Conservation (phyloP, 2,113 vertebrate species). For the Phycodurus eques region DNA sequence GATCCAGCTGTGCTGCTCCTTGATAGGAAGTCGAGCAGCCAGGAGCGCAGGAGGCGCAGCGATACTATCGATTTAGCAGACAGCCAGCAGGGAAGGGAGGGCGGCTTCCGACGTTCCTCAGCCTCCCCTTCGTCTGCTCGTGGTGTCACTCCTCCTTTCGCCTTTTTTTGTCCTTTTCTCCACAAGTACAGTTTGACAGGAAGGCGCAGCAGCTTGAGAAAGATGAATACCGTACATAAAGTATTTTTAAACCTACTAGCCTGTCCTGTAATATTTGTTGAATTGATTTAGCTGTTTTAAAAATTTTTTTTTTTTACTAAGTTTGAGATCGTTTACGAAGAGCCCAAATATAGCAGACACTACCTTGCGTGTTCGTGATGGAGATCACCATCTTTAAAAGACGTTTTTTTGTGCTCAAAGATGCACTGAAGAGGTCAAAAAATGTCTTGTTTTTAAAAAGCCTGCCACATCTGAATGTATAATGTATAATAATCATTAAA, state of each 20-base stretch:
- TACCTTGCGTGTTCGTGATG: not conserved
- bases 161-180: slow-evolving; percentile 1
- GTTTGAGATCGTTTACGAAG: too few species aligned
- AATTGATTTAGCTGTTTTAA: too few species aligned
- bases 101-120: not conserved
- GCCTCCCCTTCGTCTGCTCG: not conserved
- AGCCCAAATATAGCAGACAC: too few species aligned
- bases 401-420: too few species aligned
- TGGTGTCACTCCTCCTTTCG: not conserved
- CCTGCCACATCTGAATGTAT: too few species aligned
- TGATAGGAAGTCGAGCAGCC: slow-evolving; percentile 8
- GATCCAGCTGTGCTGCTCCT: slow-evolving; percentile 9
- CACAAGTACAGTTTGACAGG: not conserved
- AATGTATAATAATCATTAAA: too few species aligned
- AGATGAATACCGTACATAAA: not conserved
- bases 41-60: not conserved
- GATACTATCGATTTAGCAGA: slow-evolving; percentile 9
- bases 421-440: too few species aligned
- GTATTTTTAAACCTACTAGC: not conserved
- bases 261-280: too few species aligned
- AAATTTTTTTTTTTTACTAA: too few species aligned
- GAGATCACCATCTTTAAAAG: not conserved
- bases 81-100: not conserved
- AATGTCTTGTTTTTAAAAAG: too few species aligned
- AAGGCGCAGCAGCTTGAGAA: too few species aligned